A percentile compares a stretch with the other conserved stretches of the same genome.
phyloP scores from a whole-genome alignment of 2,113 vertebrate genomes.

The Acanthisitta chloris region DNA sequence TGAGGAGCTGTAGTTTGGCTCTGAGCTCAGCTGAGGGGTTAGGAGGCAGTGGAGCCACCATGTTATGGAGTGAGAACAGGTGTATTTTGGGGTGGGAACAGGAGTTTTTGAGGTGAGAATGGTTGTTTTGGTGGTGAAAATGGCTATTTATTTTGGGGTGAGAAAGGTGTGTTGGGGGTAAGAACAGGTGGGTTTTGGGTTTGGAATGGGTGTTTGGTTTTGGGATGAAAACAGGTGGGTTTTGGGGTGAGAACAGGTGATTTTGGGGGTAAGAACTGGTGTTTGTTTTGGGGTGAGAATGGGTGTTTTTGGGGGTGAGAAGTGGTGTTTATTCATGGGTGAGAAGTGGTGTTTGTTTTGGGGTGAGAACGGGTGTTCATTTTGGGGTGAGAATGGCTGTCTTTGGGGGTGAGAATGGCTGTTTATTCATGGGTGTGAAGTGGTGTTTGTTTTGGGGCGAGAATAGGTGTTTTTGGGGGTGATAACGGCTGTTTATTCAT shows the following conservation, averaged over 20 bases:
- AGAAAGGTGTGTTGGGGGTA: background rate
- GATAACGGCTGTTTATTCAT: too few species aligned
- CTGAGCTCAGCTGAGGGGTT: too few species aligned
- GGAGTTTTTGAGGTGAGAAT: background rate
- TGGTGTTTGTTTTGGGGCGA: background rate
- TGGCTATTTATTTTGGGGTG: background rate
- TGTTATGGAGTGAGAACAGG: background rate
- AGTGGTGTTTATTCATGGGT: background rate
- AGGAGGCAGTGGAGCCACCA: rapidly evolving
- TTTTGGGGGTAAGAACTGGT: too few species aligned
- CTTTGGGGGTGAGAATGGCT: too few species aligned
- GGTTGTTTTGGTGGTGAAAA: too few species aligned
- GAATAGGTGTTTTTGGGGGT: background rate
- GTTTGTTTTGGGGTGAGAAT: background rate
- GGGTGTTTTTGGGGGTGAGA: background rate
- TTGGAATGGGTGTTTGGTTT: too few species aligned
- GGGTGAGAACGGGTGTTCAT: too few species aligned
- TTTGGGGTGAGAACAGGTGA: background rate
- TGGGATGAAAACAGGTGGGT: background rate
- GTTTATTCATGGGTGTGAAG: too few species aligned
- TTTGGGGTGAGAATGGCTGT: too few species aligned
- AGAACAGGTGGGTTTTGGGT: too few species aligned
- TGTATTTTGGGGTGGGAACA: background rate
- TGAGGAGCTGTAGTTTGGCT: background rate
- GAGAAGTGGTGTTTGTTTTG: background rate